A percentile compares a stretch with the other conserved stretches of the same genome.
Conservation (phyloP, 2,113 vertebrate genomes). For the Macroglossus sobrinus region DNA sequence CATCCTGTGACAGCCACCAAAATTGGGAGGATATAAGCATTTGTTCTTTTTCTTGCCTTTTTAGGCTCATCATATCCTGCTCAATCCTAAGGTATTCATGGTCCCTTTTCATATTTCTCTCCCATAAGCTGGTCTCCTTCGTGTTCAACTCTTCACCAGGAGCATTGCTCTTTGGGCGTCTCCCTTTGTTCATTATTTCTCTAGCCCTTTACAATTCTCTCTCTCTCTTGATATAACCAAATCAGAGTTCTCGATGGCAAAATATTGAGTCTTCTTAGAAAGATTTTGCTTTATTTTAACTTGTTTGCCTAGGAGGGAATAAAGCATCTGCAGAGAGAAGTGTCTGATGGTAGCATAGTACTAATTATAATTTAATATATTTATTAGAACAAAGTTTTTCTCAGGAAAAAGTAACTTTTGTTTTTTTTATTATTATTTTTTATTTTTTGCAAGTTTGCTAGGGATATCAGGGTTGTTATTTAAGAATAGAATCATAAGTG, state of each 20-base stretch:
- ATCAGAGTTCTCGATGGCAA: neutral
- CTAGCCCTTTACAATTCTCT: neutral
- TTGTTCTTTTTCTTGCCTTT: neutral
- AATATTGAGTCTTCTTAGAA: neutral
- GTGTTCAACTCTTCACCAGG: neutral
- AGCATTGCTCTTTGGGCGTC: neutral
- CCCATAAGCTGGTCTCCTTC: neutral
- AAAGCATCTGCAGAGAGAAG: neutral
- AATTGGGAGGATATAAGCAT: neutral
- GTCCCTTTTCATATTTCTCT: neutral
- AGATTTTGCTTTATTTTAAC: conserved; percentile 19
- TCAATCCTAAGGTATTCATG: neutral
- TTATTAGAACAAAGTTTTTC: conserved; percentile 7
- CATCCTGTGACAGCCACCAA: neutral
- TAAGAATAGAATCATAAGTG: neutral
- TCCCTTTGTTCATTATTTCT: neutral
- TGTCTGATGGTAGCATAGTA: neutral
- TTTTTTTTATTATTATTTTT: neutral
- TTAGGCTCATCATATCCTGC: neutral
- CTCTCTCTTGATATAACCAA: neutral
- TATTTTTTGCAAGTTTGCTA: conserved; percentile 32
- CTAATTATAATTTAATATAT: conserved; percentile 36
- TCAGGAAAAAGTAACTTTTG: neutral
- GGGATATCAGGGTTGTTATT: neutral
- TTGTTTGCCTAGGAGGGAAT: neutral